These are phyloP conservation scores for Danio kyathit DNA, from an alignment of 2,797 vertebrate genomes.

Conservation along the genomic window DNA sequence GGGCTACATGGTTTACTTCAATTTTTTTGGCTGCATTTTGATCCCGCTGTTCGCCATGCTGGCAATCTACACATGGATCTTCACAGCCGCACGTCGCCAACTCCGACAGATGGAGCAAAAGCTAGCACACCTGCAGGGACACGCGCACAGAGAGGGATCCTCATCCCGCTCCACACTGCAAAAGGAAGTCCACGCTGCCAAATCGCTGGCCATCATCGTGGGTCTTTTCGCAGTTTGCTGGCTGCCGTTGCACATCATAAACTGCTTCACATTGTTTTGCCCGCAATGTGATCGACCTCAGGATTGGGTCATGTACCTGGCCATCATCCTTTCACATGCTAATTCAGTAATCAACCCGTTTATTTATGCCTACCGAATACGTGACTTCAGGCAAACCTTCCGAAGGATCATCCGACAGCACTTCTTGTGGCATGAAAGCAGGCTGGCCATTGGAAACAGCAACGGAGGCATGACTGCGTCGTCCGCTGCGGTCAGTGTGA, in stretches of 20 bases:
- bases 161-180: conserved; percentile 84
- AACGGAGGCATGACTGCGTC: conserved; percentile 61
- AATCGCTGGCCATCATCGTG: conserved; percentile 94
- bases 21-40: conserved; percentile 94
- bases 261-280: conserved; percentile 91
- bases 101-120: conserved; percentile 90
- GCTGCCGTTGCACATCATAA: conserved; percentile 94
- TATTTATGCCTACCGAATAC: conserved; percentile 95
- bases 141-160: conserved; percentile 67
- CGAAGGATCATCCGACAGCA: conserved; percentile 87
- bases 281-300: conserved; percentile 76
- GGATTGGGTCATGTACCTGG: conserved; percentile 88
- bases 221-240: conserved; percentile 95
- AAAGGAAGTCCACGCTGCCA: conserved; percentile 94
- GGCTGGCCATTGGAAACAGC: conserved; percentile 63
- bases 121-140: conserved; percentile 66
- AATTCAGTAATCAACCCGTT: conserved; percentile 97
- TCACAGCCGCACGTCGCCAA: conserved; percentile 92
- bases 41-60: conserved; percentile 91
- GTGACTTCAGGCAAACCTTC: conserved; percentile 94
- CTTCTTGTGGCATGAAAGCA: conserved; percentile 75
- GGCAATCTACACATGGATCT: conserved; percentile 91
- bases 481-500: conserved; percentile 68
- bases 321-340: conserved; percentile 93
- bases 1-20: conserved; percentile 98